These are phyloP conservation scores for Porites divaricata DNA, from an alignment of 92 coral and sea anemone genomes.

Conservation along the genomic window DNA sequence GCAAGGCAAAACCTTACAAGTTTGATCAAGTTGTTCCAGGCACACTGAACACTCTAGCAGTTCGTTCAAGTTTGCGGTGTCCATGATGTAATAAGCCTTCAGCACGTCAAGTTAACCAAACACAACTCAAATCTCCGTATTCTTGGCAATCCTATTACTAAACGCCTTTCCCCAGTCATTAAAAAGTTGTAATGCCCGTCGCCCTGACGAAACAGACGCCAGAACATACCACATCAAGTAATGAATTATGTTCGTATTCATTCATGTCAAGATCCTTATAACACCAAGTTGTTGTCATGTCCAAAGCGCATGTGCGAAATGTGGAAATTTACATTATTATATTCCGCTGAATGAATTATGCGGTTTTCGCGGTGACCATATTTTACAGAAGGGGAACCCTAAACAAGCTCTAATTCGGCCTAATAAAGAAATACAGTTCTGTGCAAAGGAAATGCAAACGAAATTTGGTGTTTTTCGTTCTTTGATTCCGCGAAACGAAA, in stretches of 20 bases:
- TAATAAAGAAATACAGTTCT: no score
- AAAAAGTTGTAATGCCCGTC: background rate
- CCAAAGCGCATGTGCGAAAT: slow-evolving; percentile 37
- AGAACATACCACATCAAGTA: slow-evolving; percentile 4
- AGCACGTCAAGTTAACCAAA: background rate
- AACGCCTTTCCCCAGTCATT: background rate
- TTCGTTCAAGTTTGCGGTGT: slow-evolving; percentile 79
- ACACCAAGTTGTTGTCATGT: slow-evolving; percentile 28
- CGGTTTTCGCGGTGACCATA: background rate
- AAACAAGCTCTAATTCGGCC: no score
- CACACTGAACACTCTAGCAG: slow-evolving; percentile 96
- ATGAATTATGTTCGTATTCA: background rate
- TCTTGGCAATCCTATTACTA: background rate
- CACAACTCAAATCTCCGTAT: background rate
- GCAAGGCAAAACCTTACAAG: slow-evolving; percentile 95
- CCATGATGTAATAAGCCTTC: slow-evolving; percentile 55
- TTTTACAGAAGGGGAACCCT: no score
- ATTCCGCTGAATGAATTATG: slow-evolving; percentile 9
- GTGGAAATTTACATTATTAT: slow-evolving; percentile 23
- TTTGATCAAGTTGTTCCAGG: slow-evolving; percentile 88
- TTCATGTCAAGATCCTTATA: background rate
- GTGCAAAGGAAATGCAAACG: no score
- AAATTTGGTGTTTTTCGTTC: no score
- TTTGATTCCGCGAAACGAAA: no score
- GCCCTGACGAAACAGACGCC: background rate